A percentile compares a stretch with the other conserved stretches of the same genome.
phyloP scores from a whole-genome alignment of 2,888 invertebrate genomes.

The Liodrosophila aerea region DNA sequence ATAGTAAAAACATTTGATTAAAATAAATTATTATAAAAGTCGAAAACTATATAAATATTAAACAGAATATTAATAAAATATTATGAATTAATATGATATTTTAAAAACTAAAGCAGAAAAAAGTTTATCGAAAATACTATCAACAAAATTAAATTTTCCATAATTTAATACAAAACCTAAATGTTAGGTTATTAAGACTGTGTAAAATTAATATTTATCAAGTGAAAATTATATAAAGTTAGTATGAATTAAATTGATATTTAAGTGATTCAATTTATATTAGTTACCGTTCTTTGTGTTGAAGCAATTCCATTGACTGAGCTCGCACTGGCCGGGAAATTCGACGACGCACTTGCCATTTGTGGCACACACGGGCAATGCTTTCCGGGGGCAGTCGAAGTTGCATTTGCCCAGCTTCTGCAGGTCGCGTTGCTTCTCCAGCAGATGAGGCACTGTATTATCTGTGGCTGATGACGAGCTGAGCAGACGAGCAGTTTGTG shows the following conservation, averaged over 20 bases:
- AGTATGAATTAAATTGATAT: too few relatives aligned
- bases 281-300: conserved; percentile 65
- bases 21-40: too few relatives aligned
- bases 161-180: too few relatives aligned
- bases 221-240: too few relatives aligned
- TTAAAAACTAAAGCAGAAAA: background rate
- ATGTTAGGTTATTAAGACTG: too few relatives aligned
- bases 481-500: conserved; percentile 25
- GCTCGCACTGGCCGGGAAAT: conserved; percentile 64
- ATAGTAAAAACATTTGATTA: too few relatives aligned
- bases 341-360: conserved; percentile 63
- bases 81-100: background rate
- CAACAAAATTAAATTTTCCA: too few relatives aligned
- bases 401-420: conserved; percentile 58
- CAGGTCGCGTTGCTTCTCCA: conserved; percentile 44
- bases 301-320: conserved; percentile 68
- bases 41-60: too few relatives aligned
- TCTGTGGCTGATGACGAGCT: conserved; percentile 30
- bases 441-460: conserved; percentile 39
- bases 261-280: background rate
- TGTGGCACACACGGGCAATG: conserved; percentile 62
- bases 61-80: too few relatives aligned
- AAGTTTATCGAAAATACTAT: background rate
- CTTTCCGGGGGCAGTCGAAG: conserved; percentile 51
- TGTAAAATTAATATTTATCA: too few relatives aligned